Evolutionary conservation across 2,888 invertebrate genomes (phyloP).

Genomic region (Andrena haemorrhoa): DNA sequence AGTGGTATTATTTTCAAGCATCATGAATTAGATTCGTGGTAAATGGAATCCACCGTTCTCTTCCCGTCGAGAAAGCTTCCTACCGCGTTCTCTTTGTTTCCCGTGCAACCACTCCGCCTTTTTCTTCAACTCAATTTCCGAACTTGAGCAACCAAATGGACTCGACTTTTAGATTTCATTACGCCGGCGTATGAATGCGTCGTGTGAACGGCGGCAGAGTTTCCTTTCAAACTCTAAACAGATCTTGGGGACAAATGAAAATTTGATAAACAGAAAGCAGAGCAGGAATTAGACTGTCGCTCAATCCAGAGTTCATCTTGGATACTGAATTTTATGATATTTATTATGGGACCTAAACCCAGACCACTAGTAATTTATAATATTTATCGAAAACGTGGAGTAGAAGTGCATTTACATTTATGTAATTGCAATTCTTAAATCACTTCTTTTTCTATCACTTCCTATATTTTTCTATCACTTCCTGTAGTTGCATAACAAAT

Average conservation of each 20-base stretch:
- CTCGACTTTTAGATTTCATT: neutral
- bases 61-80: neutral
- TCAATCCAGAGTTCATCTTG: no score
- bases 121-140: conserved; percentile 22
- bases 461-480: no score
- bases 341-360: no score
- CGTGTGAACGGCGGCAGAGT: neutral
- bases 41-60: conserved; percentile 35
- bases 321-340: no score
- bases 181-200: neutral
- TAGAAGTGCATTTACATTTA: no score
- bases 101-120: neutral
- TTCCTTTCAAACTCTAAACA: neutral
- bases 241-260: neutral
- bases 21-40: conserved; percentile 10
- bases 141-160: neutral
- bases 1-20: conserved; percentile 20
- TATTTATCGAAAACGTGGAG: no score
- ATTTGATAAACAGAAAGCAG: no score
- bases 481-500: no score
- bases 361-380: no score
- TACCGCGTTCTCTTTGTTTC: conserved; percentile 20
- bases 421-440: no score
- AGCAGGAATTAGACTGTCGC: no score
- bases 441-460: no score